These are phyloP conservation scores for Erythrocercus mccallii DNA, from an alignment of 2,113 vertebrate species.

Conservation along the genomic window DNA sequence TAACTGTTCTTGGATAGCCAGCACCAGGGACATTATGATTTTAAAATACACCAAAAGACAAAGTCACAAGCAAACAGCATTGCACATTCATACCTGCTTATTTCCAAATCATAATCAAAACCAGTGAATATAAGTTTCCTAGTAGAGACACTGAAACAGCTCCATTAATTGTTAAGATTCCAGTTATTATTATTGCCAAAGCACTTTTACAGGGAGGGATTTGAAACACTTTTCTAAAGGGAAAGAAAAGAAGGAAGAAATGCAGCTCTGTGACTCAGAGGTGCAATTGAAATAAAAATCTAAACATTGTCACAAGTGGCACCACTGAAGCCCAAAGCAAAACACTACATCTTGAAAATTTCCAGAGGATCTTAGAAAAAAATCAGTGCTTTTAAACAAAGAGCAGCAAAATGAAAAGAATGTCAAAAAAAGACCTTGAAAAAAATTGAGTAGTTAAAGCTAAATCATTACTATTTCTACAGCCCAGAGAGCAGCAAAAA, in stretches of 20 bases:
- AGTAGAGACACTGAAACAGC: not conserved
- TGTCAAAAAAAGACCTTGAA: not conserved
- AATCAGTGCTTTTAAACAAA: not conserved
- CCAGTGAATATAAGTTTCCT: not conserved
- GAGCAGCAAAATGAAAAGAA: not conserved
- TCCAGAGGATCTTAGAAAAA: not conserved
- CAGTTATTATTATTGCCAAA: not conserved
- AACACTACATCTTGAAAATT: not conserved
- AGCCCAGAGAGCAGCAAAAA: not conserved
- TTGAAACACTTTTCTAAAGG: not conserved
- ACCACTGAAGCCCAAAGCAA: not conserved
- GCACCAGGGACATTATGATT: not conserved
- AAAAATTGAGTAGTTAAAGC: not conserved
- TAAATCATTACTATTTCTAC: not conserved
- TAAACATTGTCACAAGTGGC: slow-evolving; percentile 1
- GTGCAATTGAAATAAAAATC: slow-evolving; percentile 22
- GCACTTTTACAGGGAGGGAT: not conserved
- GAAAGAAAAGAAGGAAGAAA: not conserved
- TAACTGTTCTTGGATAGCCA: not conserved
- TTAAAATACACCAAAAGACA: slow-evolving; percentile 13
- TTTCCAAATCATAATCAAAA: slow-evolving; percentile 12
- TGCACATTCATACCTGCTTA: not conserved
- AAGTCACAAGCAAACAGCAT: not conserved
- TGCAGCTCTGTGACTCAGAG: not conserved
- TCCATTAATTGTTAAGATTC: not conserved